phyloP scores from a whole-genome alignment of 2,888 invertebrate species.

The Lypha dubia region DNA sequence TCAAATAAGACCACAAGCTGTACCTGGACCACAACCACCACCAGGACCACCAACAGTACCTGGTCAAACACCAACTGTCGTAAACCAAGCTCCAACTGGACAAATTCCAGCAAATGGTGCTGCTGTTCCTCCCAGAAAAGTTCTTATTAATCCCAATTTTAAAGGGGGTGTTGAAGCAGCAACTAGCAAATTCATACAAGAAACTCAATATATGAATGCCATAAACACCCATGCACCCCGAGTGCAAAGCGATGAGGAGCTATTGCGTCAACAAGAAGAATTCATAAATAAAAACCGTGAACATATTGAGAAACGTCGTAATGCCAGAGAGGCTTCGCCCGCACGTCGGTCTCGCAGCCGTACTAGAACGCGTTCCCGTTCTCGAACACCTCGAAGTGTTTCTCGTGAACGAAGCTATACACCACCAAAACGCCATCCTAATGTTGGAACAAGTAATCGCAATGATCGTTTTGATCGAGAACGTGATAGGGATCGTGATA shows the following conservation, averaged over 20 bases:
- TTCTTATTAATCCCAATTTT: constrained; percentile 83
- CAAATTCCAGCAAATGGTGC: constrained; percentile 59
- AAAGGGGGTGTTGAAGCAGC: constrained; percentile 84
- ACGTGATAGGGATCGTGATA: constrained; percentile 76
- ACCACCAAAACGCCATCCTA: constrained; percentile 77
- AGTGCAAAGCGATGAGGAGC: constrained; percentile 81
- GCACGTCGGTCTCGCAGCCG: constrained; percentile 76
- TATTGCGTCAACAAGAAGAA: constrained; percentile 83
- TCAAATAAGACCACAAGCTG: constrained; percentile 74
- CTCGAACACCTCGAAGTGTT: constrained; percentile 76
- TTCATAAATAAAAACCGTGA: constrained; percentile 83
- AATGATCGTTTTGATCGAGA: constrained; percentile 75
- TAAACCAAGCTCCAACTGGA: constrained; percentile 52
- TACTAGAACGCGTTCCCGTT: constrained; percentile 75
- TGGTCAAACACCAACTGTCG: constrained; percentile 64
- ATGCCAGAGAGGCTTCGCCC: constrained; percentile 81
- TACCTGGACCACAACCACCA: constrained; percentile 71
- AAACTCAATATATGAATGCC: constrained; percentile 82
- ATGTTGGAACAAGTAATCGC: constrained; percentile 66
- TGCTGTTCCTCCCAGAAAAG: constrained; percentile 77
- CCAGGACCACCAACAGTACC: constrained; percentile 53
- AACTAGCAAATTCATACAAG: constrained; percentile 83
- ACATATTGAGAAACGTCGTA: constrained; percentile 83
- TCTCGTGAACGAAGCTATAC: constrained; percentile 83
- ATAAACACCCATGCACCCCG: constrained; percentile 77